Conservation (phyloP, 2,113 vertebrate genomes). For the Eubucco bourcierii region DNA sequence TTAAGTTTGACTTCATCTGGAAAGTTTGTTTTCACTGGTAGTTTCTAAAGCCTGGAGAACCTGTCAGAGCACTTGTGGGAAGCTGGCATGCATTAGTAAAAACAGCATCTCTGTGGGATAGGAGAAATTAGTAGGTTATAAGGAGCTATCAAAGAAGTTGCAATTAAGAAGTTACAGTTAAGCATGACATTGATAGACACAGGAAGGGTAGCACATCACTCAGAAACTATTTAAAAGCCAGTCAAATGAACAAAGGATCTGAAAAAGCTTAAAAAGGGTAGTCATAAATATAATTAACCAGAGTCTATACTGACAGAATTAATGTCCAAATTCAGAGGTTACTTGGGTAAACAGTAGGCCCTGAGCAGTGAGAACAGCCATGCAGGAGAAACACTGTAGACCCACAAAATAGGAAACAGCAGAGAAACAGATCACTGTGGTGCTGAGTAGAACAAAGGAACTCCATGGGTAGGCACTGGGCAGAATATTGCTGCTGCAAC, state of each 20-base stretch:
- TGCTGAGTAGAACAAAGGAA: background rate
- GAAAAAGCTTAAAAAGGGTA: background rate
- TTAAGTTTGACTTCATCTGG: background rate
- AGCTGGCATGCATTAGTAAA: background rate
- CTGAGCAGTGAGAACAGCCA: background rate
- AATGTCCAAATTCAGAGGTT: background rate
- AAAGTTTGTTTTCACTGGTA: background rate
- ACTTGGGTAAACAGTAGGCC: background rate
- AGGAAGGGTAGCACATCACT: background rate
- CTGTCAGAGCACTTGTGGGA: background rate
- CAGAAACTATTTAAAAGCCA: background rate
- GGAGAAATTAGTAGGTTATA: background rate
- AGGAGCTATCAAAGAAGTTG: background rate
- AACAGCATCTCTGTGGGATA: background rate
- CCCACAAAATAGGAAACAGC: background rate
- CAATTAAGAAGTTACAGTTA: background rate
- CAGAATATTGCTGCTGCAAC: background rate
- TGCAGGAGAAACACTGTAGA: background rate
- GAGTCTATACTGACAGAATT: background rate
- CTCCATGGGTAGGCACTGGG: background rate
- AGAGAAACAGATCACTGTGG: background rate
- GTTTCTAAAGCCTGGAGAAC: background rate
- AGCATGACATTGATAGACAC: background rate
- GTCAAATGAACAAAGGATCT: background rate
- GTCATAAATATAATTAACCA: background rate